Evolutionary conservation across 2,888 invertebrate species (phyloP).

Genomic region (Xestia rhomboidea): DNA sequence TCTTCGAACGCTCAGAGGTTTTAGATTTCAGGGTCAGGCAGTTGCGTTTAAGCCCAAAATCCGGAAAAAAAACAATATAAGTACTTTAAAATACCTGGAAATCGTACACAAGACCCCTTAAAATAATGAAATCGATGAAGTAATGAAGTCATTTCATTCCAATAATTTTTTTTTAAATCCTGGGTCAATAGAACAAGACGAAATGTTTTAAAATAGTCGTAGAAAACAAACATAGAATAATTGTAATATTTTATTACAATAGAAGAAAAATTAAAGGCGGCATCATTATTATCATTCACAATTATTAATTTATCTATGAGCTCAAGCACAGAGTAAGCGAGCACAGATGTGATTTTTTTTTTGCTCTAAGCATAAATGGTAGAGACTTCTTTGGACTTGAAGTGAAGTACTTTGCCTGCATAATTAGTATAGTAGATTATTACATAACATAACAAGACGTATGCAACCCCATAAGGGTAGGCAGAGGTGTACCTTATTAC

Average conservation of each 20-base stretch:
- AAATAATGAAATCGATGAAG: neutral
- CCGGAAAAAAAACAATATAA: neutral
- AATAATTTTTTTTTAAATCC: no score
- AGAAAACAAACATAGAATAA: neutral
- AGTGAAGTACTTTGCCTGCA: no score
- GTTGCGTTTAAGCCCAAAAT: no score
- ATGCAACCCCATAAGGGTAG: no score
- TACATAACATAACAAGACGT: no score
- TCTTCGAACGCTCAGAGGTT: no score
- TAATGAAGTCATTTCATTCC: neutral
- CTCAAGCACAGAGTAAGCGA: constrained; percentile 20
- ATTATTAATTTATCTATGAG: constrained; percentile 4
- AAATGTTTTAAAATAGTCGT: neutral
- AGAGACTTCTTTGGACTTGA: neutral
- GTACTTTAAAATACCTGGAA: neutral
- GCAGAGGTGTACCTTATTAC: no score
- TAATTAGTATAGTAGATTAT: no score
- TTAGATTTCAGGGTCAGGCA: no score
- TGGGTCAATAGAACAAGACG: neutral
- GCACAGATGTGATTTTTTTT: constrained; percentile 6
- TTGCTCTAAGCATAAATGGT: neutral
- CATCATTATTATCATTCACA: constrained; percentile 17
- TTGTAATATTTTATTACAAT: constrained; percentile 5
- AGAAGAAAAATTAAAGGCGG: neutral
- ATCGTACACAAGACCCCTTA: neutral